phyloP scores from a whole-genome alignment of 2,888 invertebrate species.

The Spilosoma lubricipeda region DNA sequence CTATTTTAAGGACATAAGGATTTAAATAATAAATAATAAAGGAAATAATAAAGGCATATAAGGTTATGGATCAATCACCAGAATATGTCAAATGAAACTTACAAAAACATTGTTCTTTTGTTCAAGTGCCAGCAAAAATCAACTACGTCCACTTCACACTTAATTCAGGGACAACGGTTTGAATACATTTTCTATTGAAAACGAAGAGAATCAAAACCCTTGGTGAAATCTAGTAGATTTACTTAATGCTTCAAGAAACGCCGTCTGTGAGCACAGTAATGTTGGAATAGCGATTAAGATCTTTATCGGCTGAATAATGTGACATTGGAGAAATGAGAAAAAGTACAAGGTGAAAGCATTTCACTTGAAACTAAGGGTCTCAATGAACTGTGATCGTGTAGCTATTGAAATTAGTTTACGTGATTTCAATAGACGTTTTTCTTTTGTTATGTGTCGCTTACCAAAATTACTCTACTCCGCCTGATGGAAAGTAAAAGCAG shows the following conservation, averaged over 20 bases:
- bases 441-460: no score
- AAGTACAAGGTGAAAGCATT: not conserved
- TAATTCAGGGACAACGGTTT: constrained; percentile 39
- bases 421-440: not conserved
- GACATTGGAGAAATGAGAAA: constrained; percentile 35
- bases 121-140: constrained; percentile 18
- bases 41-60: no score
- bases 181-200: constrained; percentile 61
- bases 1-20: no score
- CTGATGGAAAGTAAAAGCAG: no score
- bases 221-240: constrained; percentile 53
- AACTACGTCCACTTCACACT: constrained; percentile 24
- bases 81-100: not conserved
- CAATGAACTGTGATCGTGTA: constrained; percentile 1
- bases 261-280: constrained; percentile 12
- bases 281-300: constrained; percentile 48
- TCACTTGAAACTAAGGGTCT: constrained; percentile 1
- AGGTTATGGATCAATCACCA: not conserved
- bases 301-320: constrained; percentile 41
- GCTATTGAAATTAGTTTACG: constrained; percentile 3
- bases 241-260: constrained; percentile 44
- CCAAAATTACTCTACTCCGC: no score
- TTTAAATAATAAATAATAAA: no score
- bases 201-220: constrained; percentile 47
- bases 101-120: not conserved